Base-by-base conservation (phyloP, 1,140 invertebrate genomes). In the Atta texana region DNA sequence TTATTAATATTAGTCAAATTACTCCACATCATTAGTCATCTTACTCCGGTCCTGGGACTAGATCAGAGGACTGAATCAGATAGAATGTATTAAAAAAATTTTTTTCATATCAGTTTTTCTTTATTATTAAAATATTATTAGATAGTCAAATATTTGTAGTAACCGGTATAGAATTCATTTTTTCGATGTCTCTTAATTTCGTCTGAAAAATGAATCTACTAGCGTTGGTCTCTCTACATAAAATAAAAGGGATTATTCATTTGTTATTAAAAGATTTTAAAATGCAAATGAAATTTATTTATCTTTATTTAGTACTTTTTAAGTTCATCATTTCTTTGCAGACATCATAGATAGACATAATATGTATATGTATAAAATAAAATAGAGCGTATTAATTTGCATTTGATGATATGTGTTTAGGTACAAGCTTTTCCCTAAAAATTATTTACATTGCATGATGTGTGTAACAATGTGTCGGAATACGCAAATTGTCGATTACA, bases 361-460 rank as follows among this genome's bases (percentile, higher is more conserved):
- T 57, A 21, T 57, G n/a, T 57, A 57, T 57, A 64, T 88, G 66
- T 89, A 82, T 78, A 89, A 89, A 89, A 89, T 87, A 89, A 89
- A 80, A 61, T 86, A 64, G 12, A 64, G 71, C 51, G n/a, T 44
- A 31, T 39, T 57, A 51, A 74, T 82, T 85, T 86, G 76, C 49
- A 85, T 85, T 90, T 78, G 34, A 85, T 64, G 89, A 87, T 89
- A 89, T 84, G 85, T 90, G 72, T 63, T 66, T 87, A 85, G 64
- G 77, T 90, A 90, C n/a, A 90, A 84, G 77, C 68, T 59, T 34
- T 51, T 49, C 10, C 1, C n/a, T 44, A 44, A 14, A 51, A 87
- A 74, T 72, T 84, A 63, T 80, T 39, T 72, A 87, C 85, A 85
- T 61, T 49, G 71, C 49, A 61, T 64, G 28, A 82, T 44, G 64